Conservation (phyloP, 35 echinoderm and acorn worm genomes). For the Heliocidaris tuberculata region DNA sequence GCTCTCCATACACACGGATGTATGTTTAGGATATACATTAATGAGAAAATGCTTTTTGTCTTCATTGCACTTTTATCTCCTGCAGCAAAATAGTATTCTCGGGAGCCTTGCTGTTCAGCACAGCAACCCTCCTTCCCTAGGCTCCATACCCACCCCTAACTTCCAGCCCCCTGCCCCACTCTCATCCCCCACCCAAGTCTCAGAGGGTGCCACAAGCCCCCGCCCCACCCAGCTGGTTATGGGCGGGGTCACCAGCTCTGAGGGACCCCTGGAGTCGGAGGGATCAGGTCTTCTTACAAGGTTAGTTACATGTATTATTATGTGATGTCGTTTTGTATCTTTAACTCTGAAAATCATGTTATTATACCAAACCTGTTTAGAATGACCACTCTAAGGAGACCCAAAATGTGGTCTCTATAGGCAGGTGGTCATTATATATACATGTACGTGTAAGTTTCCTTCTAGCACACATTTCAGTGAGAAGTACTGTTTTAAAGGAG, state of each 20-base stretch:
- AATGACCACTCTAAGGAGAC: too few species aligned
- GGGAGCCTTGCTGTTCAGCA: slow-evolving; percentile 79
- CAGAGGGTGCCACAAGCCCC: slow-evolving; percentile 21
- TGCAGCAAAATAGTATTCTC: slow-evolving; percentile 78
- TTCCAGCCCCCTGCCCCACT: slow-evolving; percentile 47
- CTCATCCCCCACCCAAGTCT: background rate
- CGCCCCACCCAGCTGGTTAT: slow-evolving; percentile 51
- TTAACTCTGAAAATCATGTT: too few species aligned
- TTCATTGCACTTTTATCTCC: background rate
- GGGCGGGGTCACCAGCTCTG: slow-evolving; percentile 75
- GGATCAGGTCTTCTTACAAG: slow-evolving; percentile 81
- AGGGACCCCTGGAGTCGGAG: slow-evolving; percentile 78
- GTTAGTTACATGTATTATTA: slow-evolving; percentile 61
- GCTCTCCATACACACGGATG: too few species aligned
- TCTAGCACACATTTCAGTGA: too few species aligned
- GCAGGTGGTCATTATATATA: too few species aligned
- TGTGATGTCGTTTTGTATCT: background rate
- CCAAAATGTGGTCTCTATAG: too few species aligned
- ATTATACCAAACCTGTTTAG: too few species aligned
- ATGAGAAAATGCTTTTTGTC: background rate
- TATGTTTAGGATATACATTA: too few species aligned
- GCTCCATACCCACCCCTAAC: slow-evolving; percentile 14
- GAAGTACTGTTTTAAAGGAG: too few species aligned
- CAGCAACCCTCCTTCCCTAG: slow-evolving; percentile 42
- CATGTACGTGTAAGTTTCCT: too few species aligned